Conservation (phyloP, 2,113 vertebrate species). For the Cranoglanis bouderius region DNA sequence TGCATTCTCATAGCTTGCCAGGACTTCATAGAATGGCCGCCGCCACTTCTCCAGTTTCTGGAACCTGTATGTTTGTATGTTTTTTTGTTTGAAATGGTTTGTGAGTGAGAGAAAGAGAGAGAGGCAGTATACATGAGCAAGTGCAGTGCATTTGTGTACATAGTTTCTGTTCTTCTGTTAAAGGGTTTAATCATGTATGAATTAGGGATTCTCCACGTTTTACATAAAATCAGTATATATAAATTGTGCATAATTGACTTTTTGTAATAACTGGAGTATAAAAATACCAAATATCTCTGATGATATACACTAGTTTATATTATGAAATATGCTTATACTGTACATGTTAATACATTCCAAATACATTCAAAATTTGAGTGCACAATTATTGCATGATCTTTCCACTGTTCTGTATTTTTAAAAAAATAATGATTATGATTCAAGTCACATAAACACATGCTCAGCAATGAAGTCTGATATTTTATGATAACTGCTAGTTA, state of each 20-base stretch:
- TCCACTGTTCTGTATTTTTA: neutral
- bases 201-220: neutral
- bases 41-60: conserved; percentile 97
- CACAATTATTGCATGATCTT: neutral
- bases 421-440: neutral
- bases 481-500: neutral
- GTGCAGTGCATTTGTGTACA: neutral
- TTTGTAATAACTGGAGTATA: neutral
- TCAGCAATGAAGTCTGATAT: neutral
- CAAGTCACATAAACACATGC: neutral
- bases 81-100: conserved; percentile 26
- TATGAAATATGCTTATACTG: neutral
- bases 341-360: neutral
- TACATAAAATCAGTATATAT: neutral
- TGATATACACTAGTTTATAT: neutral
- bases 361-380: neutral
- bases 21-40: conserved; percentile 88
- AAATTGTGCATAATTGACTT: neutral
- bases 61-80: conserved; percentile 74
- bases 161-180: neutral
- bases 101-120: neutral
- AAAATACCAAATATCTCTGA: neutral
- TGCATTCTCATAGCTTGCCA: conserved; percentile 91
- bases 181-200: neutral
- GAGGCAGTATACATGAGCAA: neutral